These are phyloP conservation scores for Tethea ocularis DNA, from an alignment of 2,888 invertebrate genomes.

Conservation along the genomic window DNA sequence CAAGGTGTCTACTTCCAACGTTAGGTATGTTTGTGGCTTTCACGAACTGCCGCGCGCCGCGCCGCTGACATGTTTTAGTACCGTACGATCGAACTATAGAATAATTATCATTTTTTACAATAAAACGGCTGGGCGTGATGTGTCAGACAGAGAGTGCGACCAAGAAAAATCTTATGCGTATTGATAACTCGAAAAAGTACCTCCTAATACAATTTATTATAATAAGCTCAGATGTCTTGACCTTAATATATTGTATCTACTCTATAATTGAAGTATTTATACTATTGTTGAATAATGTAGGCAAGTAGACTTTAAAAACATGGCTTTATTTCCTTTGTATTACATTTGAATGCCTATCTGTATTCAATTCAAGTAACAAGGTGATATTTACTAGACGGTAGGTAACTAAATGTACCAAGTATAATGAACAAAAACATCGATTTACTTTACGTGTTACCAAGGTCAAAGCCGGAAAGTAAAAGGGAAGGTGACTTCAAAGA, in stretches of 20 bases:
- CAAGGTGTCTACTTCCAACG: conserved; percentile 1
- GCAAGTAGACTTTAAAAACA: background rate
- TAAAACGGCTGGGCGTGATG: no score
- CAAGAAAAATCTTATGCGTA: no score
- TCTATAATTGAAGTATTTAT: background rate
- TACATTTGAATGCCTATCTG: background rate
- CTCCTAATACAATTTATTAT: no score
- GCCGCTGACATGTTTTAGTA: background rate
- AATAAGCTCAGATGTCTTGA: background rate
- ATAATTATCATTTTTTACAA: no score
- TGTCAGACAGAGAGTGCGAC: no score
- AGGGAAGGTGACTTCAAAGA: background rate
- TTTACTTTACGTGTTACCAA: background rate
- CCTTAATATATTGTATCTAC: background rate
- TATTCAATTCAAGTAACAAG: conserved; percentile 1
- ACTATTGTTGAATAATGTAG: background rate
- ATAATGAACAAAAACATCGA: background rate
- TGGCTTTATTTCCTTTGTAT: background rate
- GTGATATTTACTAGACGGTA: background rate
- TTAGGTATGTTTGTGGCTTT: background rate
- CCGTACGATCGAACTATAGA: no score
- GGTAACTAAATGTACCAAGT: background rate
- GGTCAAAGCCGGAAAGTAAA: background rate
- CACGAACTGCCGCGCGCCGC: background rate
- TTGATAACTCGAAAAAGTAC: no score